phyloP scores from a whole-genome alignment of 2,888 invertebrate genomes.

The Drosophila neotestacea region DNA sequence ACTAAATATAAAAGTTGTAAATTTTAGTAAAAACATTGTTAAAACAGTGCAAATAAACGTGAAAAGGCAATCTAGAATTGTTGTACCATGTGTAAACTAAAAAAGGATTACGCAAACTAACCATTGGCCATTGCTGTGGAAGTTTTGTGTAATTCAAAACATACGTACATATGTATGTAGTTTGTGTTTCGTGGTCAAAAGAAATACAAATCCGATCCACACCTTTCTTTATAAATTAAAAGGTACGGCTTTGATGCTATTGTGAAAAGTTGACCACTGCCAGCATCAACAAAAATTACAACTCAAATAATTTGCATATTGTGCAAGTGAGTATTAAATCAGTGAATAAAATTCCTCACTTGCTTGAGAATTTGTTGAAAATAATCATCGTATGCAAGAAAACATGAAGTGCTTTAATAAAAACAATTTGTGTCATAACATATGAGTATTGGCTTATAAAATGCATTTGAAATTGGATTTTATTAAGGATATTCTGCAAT shows the following conservation, averaged over 20 bases:
- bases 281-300: slow-evolving; percentile 12
- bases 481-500: background rate
- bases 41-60: slow-evolving; percentile 33
- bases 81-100: slow-evolving; percentile 54
- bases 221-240: slow-evolving; percentile 42
- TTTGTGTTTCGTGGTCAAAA: slow-evolving; percentile 62
- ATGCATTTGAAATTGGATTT: background rate
- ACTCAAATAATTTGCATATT: slow-evolving; percentile 26
- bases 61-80: slow-evolving; percentile 24
- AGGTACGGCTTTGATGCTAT: slow-evolving; percentile 21
- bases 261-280: slow-evolving; percentile 21
- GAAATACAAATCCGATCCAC: slow-evolving; percentile 57
- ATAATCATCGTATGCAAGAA: slow-evolving; percentile 8
- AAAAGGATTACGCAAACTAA: slow-evolving; percentile 46
- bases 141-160: slow-evolving; percentile 56
- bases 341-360: slow-evolving; percentile 29
- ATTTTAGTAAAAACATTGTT: slow-evolving; percentile 38
- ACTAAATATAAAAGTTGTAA: slow-evolving; percentile 55
- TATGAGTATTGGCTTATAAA: background rate
- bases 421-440: background rate
- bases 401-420: background rate
- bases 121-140: slow-evolving; percentile 40
- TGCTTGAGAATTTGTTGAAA: slow-evolving; percentile 15
- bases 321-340: slow-evolving; percentile 47
- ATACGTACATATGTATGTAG: slow-evolving; percentile 46